Evolutionary conservation across 2,797 vertebrate genomes (phyloP).

Genomic region (Coccyzus lansbergi): DNA sequence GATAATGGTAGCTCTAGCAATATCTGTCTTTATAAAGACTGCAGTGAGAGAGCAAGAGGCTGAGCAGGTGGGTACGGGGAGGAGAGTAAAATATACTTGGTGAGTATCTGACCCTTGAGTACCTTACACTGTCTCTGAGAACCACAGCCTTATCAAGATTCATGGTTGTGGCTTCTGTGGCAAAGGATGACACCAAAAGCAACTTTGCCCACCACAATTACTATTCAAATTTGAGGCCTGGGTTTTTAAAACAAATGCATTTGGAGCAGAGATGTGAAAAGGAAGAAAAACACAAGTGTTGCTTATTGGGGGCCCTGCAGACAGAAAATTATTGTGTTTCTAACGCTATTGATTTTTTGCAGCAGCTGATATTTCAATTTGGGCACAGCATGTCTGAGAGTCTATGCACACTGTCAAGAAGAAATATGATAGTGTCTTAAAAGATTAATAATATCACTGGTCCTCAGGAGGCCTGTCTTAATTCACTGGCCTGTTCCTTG

Average conservation of each 20-base stretch:
- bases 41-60: slow-evolving; percentile 8
- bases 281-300: slow-evolving; percentile 60
- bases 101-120: slow-evolving; percentile 20
- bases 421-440: slow-evolving; percentile 90
- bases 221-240: slow-evolving; percentile 41
- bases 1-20: slow-evolving; percentile 1
- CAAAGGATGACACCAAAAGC: slow-evolving; percentile 45
- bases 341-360: slow-evolving; percentile 85
- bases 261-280: slow-evolving; percentile 52
- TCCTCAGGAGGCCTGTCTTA: slow-evolving; percentile 89
- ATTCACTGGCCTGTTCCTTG: slow-evolving; percentile 89
- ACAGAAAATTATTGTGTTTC: slow-evolving; percentile 85
- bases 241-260: slow-evolving; percentile 60
- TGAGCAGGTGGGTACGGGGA: background rate
- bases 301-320: slow-evolving; percentile 77
- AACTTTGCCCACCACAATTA: slow-evolving; percentile 33
- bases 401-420: slow-evolving; percentile 86
- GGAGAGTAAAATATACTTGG: background rate
- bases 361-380: slow-evolving; percentile 89
- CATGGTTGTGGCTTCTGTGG: slow-evolving; percentile 55
- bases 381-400: slow-evolving; percentile 85
- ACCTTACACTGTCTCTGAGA: slow-evolving; percentile 11
- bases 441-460: slow-evolving; percentile 88
- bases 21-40: slow-evolving; percentile 46
- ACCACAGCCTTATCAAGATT: slow-evolving; percentile 48